A percentile compares a stretch with the other conserved stretches of the same genome.
Conservation (phyloP, 2,113 vertebrate genomes). For the Scatophagus argus region DNA sequence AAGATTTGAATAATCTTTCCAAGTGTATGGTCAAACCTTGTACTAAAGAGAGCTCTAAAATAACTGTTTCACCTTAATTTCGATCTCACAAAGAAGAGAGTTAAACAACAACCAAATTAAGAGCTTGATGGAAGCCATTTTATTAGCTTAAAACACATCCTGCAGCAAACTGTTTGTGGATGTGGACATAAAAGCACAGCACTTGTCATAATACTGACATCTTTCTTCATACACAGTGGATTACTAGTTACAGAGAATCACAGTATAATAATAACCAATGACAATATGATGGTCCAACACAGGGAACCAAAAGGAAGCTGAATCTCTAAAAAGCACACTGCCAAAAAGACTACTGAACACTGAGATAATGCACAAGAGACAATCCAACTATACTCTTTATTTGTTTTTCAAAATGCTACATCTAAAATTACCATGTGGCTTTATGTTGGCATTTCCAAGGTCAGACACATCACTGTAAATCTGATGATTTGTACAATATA, state of each 20-base stretch:
- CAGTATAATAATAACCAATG: constrained; percentile 25
- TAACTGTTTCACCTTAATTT: background rate
- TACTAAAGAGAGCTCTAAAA: background rate
- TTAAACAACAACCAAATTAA: background rate
- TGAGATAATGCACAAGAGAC: constrained; percentile 15
- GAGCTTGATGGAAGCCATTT: constrained; percentile 50
- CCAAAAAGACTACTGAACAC: constrained; percentile 12
- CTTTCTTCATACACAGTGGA: constrained; percentile 17
- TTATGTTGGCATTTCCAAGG: constrained; percentile 48
- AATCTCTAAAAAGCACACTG: constrained; percentile 10
- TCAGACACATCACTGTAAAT: constrained; percentile 39
- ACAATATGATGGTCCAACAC: constrained; percentile 23
- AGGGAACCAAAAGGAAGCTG: background rate
- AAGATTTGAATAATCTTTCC: background rate
- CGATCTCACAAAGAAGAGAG: background rate
- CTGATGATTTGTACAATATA: constrained; percentile 37
- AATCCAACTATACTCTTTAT: background rate
- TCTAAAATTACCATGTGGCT: constrained; percentile 14
- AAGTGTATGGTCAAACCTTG: background rate
- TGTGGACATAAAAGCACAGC: constrained; percentile 41
- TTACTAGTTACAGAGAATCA: constrained; percentile 30
- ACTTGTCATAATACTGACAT: constrained; percentile 15
- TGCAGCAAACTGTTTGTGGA: constrained; percentile 23
- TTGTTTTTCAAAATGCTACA: background rate
- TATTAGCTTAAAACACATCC: constrained; percentile 53